A percentile compares a stretch with the other conserved stretches of the same genome.
Conservation (phyloP, 2,888 invertebrate species). For the Ditylenchus weischeri region DNA sequence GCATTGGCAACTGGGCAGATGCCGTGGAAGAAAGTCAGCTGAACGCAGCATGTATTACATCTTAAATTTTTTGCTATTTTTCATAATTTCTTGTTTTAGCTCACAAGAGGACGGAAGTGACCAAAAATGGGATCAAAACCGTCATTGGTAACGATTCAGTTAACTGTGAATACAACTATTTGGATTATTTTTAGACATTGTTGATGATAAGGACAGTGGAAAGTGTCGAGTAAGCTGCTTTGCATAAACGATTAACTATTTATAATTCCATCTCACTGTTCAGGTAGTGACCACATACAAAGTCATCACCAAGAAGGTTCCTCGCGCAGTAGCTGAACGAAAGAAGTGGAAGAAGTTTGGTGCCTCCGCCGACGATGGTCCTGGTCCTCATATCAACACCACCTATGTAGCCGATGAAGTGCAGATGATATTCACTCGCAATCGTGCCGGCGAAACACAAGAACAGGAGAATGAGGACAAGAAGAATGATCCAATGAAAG, state of each 20-base stretch:
- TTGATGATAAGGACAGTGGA: constrained; percentile 24
- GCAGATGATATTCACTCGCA: constrained; percentile 71
- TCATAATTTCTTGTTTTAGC: constrained; percentile 15
- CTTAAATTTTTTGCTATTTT: background rate
- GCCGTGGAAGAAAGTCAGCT: constrained; percentile 27
- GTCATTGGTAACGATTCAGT: constrained; percentile 14
- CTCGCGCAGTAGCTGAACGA: constrained; percentile 80
- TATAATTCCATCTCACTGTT: background rate
- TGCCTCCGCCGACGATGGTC: constrained; percentile 80
- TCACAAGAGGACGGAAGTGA: constrained; percentile 23
- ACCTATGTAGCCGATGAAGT: constrained; percentile 94
- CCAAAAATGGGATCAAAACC: constrained; percentile 32
- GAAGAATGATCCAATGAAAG: constrained; percentile 28
- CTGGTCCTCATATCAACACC: constrained; percentile 91
- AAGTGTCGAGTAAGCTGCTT: constrained; percentile 1
- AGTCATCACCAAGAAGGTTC: constrained; percentile 70
- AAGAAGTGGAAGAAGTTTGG: constrained; percentile 94
- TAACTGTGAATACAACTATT: too few relatives aligned
- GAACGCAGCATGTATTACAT: background rate
- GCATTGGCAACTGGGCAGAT: constrained; percentile 26
- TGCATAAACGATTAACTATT: background rate
- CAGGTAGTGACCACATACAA: constrained; percentile 69
- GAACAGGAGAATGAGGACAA: constrained; percentile 59
- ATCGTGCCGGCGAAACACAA: constrained; percentile 58
- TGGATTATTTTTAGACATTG: constrained; percentile 2